Percentiles rank a stretch among this genome's conserved stretches.
These are phyloP conservation scores for Matsumyia berberina DNA, from an alignment of 2,888 invertebrate species.

Conservation along the genomic window DNA sequence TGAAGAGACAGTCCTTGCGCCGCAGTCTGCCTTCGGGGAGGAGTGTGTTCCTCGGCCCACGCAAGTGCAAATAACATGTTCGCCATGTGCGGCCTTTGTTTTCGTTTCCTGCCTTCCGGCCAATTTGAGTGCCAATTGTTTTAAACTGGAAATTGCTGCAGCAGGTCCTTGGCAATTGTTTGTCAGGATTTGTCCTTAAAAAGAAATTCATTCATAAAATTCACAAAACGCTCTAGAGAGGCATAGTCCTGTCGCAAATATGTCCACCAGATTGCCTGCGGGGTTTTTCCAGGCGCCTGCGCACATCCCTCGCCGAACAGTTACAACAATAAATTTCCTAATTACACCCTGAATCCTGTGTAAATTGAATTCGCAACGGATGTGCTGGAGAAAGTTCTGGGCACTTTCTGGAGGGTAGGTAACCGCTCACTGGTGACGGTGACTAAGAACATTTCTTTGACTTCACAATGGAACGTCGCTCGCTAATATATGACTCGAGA, in stretches of 20 bases:
- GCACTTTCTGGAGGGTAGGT: slow-evolving; percentile 37
- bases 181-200: slow-evolving; percentile 15
- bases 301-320: slow-evolving; percentile 29
- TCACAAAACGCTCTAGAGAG: background rate
- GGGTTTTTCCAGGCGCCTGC: slow-evolving; percentile 59
- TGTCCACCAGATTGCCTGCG: slow-evolving; percentile 66
- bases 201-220: slow-evolving; percentile 61
- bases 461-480: slow-evolving; percentile 28
- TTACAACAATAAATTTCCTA: slow-evolving; percentile 72
- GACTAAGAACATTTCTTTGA: slow-evolving; percentile 12
- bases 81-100: slow-evolving; percentile 63
- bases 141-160: slow-evolving; percentile 12
- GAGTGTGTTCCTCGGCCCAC: slow-evolving; percentile 5
- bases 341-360: slow-evolving; percentile 73
- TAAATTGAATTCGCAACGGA: slow-evolving; percentile 70
- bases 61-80: slow-evolving; percentile 72
- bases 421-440: background rate
- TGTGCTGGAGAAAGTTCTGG: slow-evolving; percentile 47
- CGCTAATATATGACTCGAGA: slow-evolving; percentile 59
- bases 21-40: background rate
- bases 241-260: slow-evolving; percentile 53
- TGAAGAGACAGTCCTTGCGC: background rate
- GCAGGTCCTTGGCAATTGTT: slow-evolving; percentile 40
- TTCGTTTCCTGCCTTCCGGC: slow-evolving; percentile 30
- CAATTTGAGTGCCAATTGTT: slow-evolving; percentile 60